Conservation (phyloP, 2,797 vertebrate species). For the Potorous gilbertii region DNA sequence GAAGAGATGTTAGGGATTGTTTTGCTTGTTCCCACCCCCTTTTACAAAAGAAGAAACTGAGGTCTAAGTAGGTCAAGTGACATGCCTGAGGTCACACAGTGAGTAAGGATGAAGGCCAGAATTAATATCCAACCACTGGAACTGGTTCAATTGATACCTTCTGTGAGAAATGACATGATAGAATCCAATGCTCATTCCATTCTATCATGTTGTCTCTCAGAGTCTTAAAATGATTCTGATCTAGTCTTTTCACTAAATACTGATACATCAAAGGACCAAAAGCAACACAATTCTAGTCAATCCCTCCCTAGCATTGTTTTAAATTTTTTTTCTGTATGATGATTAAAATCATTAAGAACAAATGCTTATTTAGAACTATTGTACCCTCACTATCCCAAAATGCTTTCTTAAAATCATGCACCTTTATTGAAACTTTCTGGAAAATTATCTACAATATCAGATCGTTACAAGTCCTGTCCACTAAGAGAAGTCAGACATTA, state of each 20-base stretch:
- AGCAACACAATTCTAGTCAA: not conserved
- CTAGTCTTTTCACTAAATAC: constrained; percentile 6
- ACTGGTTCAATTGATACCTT: not conserved
- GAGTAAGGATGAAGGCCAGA: not conserved
- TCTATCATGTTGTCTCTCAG: not conserved
- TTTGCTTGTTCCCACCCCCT: not conserved
- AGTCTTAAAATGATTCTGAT: not conserved
- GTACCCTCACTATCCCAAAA: not conserved
- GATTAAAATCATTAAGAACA: constrained; percentile 30
- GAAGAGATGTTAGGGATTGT: not conserved
- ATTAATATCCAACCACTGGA: not conserved
- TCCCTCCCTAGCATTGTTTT: not conserved
- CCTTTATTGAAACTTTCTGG: constrained; percentile 5
- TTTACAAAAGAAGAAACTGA: not conserved
- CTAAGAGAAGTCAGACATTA: not conserved
- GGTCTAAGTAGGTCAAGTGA: not conserved
- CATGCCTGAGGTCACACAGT: not conserved
- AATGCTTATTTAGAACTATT: constrained; percentile 4
- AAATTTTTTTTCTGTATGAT: constrained; percentile 13
- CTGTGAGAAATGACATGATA: not conserved
- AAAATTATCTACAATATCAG: not conserved
- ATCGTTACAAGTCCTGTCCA: not conserved
- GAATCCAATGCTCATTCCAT: not conserved
- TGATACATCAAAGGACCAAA: not conserved
- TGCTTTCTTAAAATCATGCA: constrained; percentile 9